Evolutionary conservation across 1,140 invertebrate genomes (phyloP).

Genomic region (Drosophila arawakana): DNA sequence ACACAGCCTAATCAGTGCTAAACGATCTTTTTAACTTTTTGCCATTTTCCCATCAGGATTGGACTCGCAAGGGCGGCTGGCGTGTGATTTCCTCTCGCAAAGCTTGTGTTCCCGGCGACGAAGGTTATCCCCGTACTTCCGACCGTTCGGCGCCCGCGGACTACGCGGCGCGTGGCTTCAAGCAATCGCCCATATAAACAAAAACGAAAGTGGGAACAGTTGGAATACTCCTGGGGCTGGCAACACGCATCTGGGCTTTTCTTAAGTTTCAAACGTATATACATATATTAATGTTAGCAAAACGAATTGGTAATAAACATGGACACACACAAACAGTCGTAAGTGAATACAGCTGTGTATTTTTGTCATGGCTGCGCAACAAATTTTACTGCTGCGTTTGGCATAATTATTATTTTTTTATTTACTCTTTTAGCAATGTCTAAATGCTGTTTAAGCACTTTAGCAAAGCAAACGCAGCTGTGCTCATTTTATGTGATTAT

Average conservation of each 20-base stretch:
- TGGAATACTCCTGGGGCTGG: neutral
- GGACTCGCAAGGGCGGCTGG: constrained; percentile 90
- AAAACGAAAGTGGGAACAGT: no score
- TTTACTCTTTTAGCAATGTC: constrained; percentile 2
- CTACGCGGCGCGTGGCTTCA: constrained; percentile 89
- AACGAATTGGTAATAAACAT: constrained; percentile 69
- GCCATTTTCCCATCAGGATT: constrained; percentile 85
- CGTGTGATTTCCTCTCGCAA: constrained; percentile 85
- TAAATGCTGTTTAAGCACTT: constrained; percentile 53
- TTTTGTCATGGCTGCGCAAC: constrained; percentile 47
- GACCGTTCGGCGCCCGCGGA: constrained; percentile 86
- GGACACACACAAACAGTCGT: constrained; percentile 41
- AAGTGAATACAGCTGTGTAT: constrained; percentile 13
- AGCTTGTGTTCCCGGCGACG: constrained; percentile 87
- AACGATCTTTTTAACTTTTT: neutral
- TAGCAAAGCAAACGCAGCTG: constrained; percentile 32
- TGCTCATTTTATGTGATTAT: constrained; percentile 53
- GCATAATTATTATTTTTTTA: constrained; percentile 29
- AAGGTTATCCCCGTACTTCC: constrained; percentile 87
- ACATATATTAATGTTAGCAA: constrained; percentile 52
- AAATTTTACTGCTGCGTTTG: constrained; percentile 57
- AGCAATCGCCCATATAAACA: constrained; percentile 84
- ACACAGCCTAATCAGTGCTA: no score
- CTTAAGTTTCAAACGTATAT: constrained; percentile 49
- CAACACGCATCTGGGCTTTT: constrained; percentile 26